Base-by-base conservation (phyloP, 2,113 vertebrate species). In the Murina feae region DNA sequence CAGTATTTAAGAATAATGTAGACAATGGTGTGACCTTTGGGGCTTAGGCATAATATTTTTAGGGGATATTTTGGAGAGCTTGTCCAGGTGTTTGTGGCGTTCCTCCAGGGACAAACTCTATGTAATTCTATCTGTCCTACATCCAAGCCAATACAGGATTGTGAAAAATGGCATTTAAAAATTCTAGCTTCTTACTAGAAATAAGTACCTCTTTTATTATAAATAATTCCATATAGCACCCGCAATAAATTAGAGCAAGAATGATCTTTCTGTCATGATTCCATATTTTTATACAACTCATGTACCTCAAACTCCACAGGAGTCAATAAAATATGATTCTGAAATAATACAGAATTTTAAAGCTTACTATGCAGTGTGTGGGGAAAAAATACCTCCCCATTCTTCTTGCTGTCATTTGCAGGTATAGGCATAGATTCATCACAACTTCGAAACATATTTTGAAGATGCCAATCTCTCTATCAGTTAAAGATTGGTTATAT, bases 311-410 rank as follows among this genome's bases (percentile, higher is more conserved):
- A 49, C 55, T 91, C 85, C 69, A 93, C 58, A 78, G 72, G 47
- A 94, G 68, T 95, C 96, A 96, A 58, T 95, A 76, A 83, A 96
- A 97, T 90, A 65, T 92, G 82, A 92, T 91, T 89, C 68, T 63
- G 86, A 97, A 97, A 98, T 95, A 81, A 58, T 93, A 25, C 47
- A 93, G 81, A 90, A 97, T 97, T 97, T 97, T 76, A 74, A 94
- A 97, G 76, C 49, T 96, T 96, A 95, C 42, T 35, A 93, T 88
- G 68, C 79, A 81, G 89, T 32, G 37, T 71, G 55, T 51, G 63
- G 85, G 23, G 80, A 94, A 96, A 96, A 96, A 80, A 47, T 32
- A 30, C 85, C 94, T 93, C 53, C 21, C 39, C 3, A n/a, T 94
- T 89, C 95, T 97, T 97, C 84, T 95, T 90, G 66, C 55, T 98